Conservation (phyloP, 2,113 vertebrate species). For the Anarhynchus alexandrinus region DNA sequence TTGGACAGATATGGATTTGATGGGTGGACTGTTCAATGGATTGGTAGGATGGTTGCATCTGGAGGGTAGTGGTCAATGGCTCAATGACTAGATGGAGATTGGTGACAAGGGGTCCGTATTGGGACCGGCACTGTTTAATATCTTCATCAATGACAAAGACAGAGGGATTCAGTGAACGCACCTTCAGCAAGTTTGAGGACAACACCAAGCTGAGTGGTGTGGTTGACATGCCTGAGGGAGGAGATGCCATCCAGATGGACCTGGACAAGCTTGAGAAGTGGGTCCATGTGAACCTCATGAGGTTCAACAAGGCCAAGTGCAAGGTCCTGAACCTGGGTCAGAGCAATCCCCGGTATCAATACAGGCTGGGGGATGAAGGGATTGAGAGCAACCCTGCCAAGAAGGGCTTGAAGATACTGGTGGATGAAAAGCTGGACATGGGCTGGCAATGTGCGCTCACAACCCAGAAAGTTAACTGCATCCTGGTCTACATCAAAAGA, state of each 20-base stretch:
- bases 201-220: too few species aligned
- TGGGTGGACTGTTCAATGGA: background rate
- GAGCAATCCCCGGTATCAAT: background rate
- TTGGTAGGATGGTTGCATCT: background rate
- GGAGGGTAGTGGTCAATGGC: too few species aligned
- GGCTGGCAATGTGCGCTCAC: background rate
- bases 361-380: background rate
- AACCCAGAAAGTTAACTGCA: background rate
- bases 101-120: too few species aligned
- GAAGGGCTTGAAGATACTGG: background rate
- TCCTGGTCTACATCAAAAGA: background rate
- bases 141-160: too few species aligned
- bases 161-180: too few species aligned
- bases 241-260: too few species aligned
- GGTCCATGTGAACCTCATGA: background rate
- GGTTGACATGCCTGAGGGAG: too few species aligned
- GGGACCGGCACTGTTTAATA: too few species aligned
- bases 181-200: too few species aligned
- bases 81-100: too few species aligned
- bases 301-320: background rate
- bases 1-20: background rate
- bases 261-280: background rate
- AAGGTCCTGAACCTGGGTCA: background rate
- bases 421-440: background rate
- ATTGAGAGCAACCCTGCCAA: background rate